Evolutionary conservation across 2,888 invertebrate species (phyloP).

Genomic region (Tinea semifulvella): DNA sequence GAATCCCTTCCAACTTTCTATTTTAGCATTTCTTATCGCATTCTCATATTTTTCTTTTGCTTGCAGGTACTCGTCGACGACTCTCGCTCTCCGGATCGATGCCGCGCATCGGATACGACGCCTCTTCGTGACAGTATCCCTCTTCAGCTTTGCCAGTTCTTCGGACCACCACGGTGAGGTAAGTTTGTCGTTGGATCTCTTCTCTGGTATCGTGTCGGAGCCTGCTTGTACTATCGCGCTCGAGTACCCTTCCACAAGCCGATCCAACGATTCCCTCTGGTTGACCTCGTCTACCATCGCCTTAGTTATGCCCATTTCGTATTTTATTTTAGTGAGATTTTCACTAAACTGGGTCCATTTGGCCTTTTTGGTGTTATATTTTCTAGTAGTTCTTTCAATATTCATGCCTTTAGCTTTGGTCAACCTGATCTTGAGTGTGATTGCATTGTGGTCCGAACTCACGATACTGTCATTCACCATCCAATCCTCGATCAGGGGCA

Average conservation of each 20-base stretch:
- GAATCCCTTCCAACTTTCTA: no score
- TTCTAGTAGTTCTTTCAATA: not conserved
- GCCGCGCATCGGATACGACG: conserved; percentile 5
- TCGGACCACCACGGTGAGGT: conserved; percentile 19
- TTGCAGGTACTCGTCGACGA: not conserved
- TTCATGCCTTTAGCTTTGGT: not conserved
- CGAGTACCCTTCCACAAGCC: not conserved
- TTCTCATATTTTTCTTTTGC: conserved; percentile 3
- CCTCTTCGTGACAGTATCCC: conserved; percentile 14
- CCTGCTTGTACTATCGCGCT: not conserved
- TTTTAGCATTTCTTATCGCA: no score
- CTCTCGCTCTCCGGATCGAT: not conserved
- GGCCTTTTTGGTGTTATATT: not conserved
- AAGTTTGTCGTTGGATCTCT: not conserved
- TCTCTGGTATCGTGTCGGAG: not conserved
- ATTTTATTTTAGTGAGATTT: not conserved
- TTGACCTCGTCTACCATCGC: not conserved
- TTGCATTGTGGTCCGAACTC: conserved; percentile 17
- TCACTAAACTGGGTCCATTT: not conserved
- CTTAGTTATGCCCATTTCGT: not conserved
- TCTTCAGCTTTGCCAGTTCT: conserved; percentile 16
- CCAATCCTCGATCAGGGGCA: conserved; percentile 14
- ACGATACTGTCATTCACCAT: conserved; percentile 11
- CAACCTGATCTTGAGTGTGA: conserved; percentile 7
- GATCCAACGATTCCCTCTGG: not conserved